Base-by-base conservation (phyloP, 2,113 vertebrate genomes). In the Dasyornis broadbenti region DNA sequence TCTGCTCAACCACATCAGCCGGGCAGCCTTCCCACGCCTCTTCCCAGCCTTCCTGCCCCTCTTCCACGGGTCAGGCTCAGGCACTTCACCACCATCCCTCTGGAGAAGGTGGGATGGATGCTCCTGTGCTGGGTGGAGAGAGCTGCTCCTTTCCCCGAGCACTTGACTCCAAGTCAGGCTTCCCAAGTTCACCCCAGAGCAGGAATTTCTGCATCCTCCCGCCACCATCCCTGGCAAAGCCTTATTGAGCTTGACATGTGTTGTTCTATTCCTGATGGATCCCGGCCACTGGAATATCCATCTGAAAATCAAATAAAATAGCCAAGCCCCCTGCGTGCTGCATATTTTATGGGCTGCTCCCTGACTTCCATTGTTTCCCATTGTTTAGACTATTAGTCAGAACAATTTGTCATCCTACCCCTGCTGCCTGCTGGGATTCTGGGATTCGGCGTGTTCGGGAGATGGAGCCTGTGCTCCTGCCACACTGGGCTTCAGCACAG, bases 371-470 rank as follows among this genome's bases (percentile, higher is more conserved):
- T 96, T 94, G 96, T 93, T 93, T 85, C 92, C 26, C 65, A 64
- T 86, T 95, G 96, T 95, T 97, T 88, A 94, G 92, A 91, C 95
- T 96, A 60, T 94, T 95, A 79, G 91, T 94, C 89, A 93, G 94
- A 92, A 90, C 68, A 63, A 95, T 96, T 95, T 96, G 91, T 95
- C 95, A 94, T 94, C 91, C 95, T 87, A 79, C 69, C 92, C 91
- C 83, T 70, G 91, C 86, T 91, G 95, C 95, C 94, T 79, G 10
- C 84, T 31, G 91, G 94, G 94, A 92, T 91, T 20, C 30, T 6
- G 78, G 72, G 63, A 86, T 60, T 53, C 37, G 0, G 14, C 3
- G 9, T 17, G 50, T 15, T 65, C 37, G 1, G 81, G 75, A 83
- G 84, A 47, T 13, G 10, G 23, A 85, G 54, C 87, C 47, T 10